Evolutionary conservation across 2,113 vertebrate species (phyloP), one percentile per base, ranked within the genome.

Genomic region (Malurus alboscapulatus): DNA sequence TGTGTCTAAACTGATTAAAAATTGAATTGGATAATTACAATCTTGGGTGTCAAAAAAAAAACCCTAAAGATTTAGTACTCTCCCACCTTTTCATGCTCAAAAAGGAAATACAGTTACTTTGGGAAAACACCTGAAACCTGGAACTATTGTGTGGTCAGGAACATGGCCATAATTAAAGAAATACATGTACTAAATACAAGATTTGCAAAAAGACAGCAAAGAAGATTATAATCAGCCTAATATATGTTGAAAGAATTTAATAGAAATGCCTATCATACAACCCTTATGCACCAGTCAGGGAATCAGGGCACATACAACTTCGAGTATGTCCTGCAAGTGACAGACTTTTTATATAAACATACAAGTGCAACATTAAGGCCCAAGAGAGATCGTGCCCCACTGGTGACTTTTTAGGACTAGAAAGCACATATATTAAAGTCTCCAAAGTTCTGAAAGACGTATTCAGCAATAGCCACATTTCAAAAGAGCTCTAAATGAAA

Each of bases 361-460:
- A 36, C 7, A 51, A 36, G 11, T 47, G 26, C 34, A 81, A 42
- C 19, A 45, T 16, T 13, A 79, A 72, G 34, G 32, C 10, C 16
- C 0, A 0, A 58, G 36, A 57, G 22, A 53, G 22, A 51, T 12
- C 4, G 58, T 36, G 21, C 29, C 24, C 24, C 10, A 27, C 21
- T 10, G 24, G 29, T 14, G 32, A 69, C 18, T 34, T 54, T 59
- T 53, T 40, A 38, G 0, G 0, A 58, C 29, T 30, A 40, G 4
- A n/a, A 66, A 66, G 6, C 13, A 45, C 9, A 12, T 2, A 7
- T 48, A 51, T 34, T 58, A 17, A 58, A 19, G 3, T 9, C 17
- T 34, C 5, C 14, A 20, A 84, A 73, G 36, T 74, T 69, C 47
- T 75, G 47, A 36, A 79, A 72, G 7, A 29, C 4, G 5, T 26